These are phyloP conservation scores for Drosophila pegasa DNA, from an alignment of 2,888 invertebrate genomes.

Conservation along the genomic window DNA sequence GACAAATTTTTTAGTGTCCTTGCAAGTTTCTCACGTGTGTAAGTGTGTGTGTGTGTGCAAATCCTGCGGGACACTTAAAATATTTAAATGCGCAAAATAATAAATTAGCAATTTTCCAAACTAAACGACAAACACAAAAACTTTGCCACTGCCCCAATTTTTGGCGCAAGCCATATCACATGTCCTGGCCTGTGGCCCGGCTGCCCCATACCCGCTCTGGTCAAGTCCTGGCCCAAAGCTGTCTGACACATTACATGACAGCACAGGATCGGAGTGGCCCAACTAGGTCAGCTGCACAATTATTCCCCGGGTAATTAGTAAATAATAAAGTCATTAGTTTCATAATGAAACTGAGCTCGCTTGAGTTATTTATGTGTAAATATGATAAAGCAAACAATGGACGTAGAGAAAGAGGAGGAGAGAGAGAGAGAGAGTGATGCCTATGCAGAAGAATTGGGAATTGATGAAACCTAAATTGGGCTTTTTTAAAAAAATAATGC, in stretches of 20 bases:
- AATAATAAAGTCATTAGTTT: constrained; percentile 56
- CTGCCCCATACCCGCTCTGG: constrained; percentile 22
- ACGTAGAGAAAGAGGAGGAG: too few relatives aligned
- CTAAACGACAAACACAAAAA: constrained; percentile 59
- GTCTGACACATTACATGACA: constrained; percentile 69
- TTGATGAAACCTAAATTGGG: background rate
- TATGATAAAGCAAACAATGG: background rate
- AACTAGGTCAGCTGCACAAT: constrained; percentile 64
- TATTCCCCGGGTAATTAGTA: constrained; percentile 50
- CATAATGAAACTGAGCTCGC: constrained; percentile 31
- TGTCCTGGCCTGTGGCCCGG: constrained; percentile 23
- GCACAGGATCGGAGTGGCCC: constrained; percentile 23
- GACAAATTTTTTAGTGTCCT: constrained; percentile 79
- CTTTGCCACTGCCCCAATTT: constrained; percentile 29
- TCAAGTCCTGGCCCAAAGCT: constrained; percentile 19
- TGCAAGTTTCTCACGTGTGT: constrained; percentile 60
- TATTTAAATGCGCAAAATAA: constrained; percentile 82
- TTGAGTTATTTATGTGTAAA: constrained; percentile 5
- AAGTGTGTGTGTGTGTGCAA: constrained; percentile 35
- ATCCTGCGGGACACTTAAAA: constrained; percentile 79
- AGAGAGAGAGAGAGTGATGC: background rate
- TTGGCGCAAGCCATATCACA: constrained; percentile 19
- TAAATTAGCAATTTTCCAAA: constrained; percentile 77
- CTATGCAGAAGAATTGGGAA: background rate
- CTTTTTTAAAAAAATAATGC: background rate